A percentile compares a stretch with the other conserved stretches of the same genome.
These are phyloP conservation scores for Cettia cetti DNA, from an alignment of 2,113 vertebrate genomes.

Conservation along the genomic window DNA sequence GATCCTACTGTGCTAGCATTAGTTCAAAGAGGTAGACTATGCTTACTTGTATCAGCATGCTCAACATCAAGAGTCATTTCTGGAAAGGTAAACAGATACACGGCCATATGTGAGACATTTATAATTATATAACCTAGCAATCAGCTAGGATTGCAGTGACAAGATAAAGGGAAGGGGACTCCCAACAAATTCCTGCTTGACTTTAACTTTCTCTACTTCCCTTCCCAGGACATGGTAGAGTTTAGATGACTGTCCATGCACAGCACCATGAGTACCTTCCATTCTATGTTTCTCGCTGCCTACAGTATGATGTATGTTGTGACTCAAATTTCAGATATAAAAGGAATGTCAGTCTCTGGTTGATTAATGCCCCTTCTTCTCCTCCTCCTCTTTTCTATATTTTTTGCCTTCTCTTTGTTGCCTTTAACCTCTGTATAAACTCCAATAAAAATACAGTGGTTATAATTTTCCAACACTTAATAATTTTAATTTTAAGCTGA, in stretches of 20 bases:
- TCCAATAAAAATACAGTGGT: not conserved
- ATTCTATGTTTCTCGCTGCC: not conserved
- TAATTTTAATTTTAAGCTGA: not conserved
- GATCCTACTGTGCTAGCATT: not conserved
- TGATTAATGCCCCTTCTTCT: not conserved
- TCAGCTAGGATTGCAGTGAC: not conserved
- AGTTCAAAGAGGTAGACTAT: not conserved
- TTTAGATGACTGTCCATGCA: not conserved
- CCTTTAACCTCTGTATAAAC: not conserved
- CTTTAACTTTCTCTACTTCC: not conserved
- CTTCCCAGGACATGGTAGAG: not conserved
- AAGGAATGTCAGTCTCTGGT: not conserved
- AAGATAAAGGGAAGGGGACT: not conserved
- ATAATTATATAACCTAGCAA: not conserved
- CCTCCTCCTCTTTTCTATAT: accelerated
- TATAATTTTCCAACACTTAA: not conserved
- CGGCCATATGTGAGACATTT: not conserved
- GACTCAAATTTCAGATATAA: not conserved
- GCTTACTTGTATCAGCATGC: not conserved
- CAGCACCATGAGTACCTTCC: not conserved
- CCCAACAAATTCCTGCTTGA: not conserved
- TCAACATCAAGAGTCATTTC: not conserved
- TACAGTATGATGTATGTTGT: not conserved
- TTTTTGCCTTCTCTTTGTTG: not conserved
- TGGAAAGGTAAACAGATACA: not conserved